These are phyloP conservation scores for Brachymystax lenok DNA, from an alignment of 2,797 vertebrate genomes.

Conservation along the genomic window DNA sequence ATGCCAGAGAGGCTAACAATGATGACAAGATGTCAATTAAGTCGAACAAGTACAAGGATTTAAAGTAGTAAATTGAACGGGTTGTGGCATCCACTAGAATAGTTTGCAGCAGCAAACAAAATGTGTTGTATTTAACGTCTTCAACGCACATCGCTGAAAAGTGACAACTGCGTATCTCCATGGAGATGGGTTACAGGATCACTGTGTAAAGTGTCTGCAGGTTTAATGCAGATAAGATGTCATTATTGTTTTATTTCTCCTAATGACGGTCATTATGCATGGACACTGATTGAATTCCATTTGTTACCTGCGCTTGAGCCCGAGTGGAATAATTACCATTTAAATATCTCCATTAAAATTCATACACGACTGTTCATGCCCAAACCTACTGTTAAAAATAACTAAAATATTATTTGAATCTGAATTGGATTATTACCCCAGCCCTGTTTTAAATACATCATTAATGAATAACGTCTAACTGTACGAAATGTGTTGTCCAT, in stretches of 20 bases:
- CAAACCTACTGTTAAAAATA: conserved; percentile 96
- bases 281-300: conserved; percentile 99
- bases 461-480: conserved; percentile 62
- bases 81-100: conserved; percentile 88
- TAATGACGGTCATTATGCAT: conserved; percentile 99
- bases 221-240: conserved; percentile 99
- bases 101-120: conserved; percentile 87
- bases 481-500: conserved; percentile 43
- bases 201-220: conserved; percentile 99
- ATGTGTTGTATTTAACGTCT: conserved; percentile 92
- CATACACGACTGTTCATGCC: conserved; percentile 99
- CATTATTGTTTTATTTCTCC: conserved; percentile 99
- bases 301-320: conserved; percentile 99
- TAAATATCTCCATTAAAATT: conserved; percentile 99
- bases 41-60: no score
- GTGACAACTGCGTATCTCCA: conserved; percentile 99
- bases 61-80: no score
- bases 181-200: conserved; percentile 99
- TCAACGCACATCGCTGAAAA: conserved; percentile 93
- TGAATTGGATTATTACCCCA: conserved; percentile 81
- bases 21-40: no score
- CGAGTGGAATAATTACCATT: conserved; percentile 99
- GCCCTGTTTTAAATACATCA: conserved; percentile 72
- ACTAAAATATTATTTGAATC: conserved; percentile 97
- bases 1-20: no score